These are phyloP conservation scores for Dynastes maya DNA, from an alignment of 2,888 invertebrate species.

Conservation along the genomic window DNA sequence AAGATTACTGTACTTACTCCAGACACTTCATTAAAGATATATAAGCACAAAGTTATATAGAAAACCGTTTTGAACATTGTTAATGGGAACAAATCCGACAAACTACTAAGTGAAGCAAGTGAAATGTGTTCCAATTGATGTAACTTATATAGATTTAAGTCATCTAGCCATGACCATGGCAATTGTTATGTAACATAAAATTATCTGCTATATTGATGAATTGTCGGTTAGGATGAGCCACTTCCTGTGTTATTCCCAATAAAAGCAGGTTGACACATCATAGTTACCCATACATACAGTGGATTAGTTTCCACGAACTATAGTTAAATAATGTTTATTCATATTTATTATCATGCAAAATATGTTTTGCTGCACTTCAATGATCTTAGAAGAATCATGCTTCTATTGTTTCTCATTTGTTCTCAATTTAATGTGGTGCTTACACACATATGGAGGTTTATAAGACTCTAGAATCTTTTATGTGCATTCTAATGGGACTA, in stretches of 20 bases:
- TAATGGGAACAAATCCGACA: background rate
- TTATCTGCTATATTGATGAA: constrained; percentile 43
- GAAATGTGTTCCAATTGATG: constrained; percentile 28
- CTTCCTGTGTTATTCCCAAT: constrained; percentile 39
- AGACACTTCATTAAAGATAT: constrained; percentile 29
- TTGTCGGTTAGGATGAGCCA: constrained; percentile 36
- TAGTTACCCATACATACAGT: constrained; percentile 12
- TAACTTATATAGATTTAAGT: constrained; percentile 40
- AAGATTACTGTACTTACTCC: constrained; percentile 7
- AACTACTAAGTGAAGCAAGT: constrained; percentile 18
- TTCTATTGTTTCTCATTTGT: background rate
- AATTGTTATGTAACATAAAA: constrained; percentile 49
- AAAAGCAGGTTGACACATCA: constrained; percentile 33
- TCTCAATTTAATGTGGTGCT: no score
- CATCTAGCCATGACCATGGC: constrained; percentile 47
- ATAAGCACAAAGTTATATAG: constrained; percentile 29
- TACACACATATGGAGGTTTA: background rate
- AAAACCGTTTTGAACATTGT: constrained; percentile 36
- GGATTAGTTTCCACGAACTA: background rate
- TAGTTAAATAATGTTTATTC: background rate
- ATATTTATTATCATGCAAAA: background rate
- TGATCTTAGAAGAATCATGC: background rate
- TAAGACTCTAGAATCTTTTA: no score
- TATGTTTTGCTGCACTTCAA: background rate
- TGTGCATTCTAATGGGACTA: no score